These are phyloP conservation scores for Phaedon cochleariae DNA, from an alignment of 2,888 invertebrate genomes.

Conservation along the genomic window DNA sequence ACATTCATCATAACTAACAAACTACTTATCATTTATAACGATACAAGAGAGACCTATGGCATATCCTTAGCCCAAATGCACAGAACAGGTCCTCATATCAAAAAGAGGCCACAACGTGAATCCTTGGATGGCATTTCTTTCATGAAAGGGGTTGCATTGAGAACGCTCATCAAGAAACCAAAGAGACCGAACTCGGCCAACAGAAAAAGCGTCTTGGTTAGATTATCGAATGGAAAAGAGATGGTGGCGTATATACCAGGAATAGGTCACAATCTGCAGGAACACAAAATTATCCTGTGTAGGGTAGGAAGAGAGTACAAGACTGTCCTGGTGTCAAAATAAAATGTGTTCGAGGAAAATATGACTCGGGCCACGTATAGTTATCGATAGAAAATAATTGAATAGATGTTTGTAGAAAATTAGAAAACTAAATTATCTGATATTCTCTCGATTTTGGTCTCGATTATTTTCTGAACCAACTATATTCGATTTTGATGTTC, in stretches of 20 bases:
- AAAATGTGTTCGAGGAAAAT: conserved; percentile 93
- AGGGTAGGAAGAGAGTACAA: conserved; percentile 84
- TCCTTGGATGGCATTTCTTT: conserved; percentile 86
- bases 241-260: conserved; percentile 95
- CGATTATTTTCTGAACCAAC: too few relatives aligned
- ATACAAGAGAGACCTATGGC: conserved; percentile 52
- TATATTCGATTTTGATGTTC: too few relatives aligned
- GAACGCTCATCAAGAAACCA: conserved; percentile 94
- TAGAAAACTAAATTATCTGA: not conserved
- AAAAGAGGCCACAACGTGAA: conserved; percentile 71
- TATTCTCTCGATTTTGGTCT: too few relatives aligned
- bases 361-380: conserved; percentile 92
- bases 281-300: conserved; percentile 93
- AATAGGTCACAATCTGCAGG: conserved; percentile 93
- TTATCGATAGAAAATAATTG: conserved; percentile 65
- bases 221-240: conserved; percentile 90
- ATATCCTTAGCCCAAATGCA: conserved; percentile 74
- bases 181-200: conserved; percentile 99
- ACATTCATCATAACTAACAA: too few relatives aligned
- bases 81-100: conserved; percentile 74
- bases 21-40: too few relatives aligned
- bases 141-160: conserved; percentile 89
- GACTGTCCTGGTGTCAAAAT: conserved; percentile 97
- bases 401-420: not conserved
- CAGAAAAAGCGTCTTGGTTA: conserved; percentile 96